Percentiles rank a stretch among this genome's conserved stretches.
These are phyloP conservation scores for Pseudachorutes palmiensis DNA, from an alignment of 1,140 invertebrate genomes.

Conservation along the genomic window DNA sequence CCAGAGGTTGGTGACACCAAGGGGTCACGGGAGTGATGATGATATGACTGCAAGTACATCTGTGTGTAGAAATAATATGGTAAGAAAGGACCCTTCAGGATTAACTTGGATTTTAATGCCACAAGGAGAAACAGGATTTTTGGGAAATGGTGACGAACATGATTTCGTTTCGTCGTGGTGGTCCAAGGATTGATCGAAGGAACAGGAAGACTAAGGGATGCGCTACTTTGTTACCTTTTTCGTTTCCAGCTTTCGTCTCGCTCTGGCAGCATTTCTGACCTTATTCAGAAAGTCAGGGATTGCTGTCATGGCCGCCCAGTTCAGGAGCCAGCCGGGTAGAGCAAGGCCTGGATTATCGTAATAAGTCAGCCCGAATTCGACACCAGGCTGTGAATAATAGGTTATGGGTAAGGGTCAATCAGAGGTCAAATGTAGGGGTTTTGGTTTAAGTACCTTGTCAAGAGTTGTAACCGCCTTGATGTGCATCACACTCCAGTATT, in stretches of 20 bases:
- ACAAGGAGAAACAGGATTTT: no score
- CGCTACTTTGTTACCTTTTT: constrained; percentile 5
- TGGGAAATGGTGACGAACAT: no score
- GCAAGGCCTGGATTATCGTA: constrained; percentile 75
- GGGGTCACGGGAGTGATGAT: background rate
- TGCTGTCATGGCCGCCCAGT: constrained; percentile 54
- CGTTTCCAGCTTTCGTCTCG: constrained; percentile 4
- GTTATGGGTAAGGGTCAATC: background rate
- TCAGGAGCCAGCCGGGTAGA: constrained; percentile 54
- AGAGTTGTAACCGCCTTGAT: constrained; percentile 59
- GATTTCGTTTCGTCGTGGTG: no score
- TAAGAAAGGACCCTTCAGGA: background rate
- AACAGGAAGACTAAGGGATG: background rate
- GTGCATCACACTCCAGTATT: constrained; percentile 81
- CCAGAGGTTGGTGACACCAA: background rate
- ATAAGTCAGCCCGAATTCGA: constrained; percentile 77
- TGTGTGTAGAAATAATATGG: background rate
- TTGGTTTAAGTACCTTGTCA: constrained; percentile 47
- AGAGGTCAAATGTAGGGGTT: constrained; percentile 22
- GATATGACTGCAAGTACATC: background rate
- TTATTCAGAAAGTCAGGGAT: constrained; percentile 47
- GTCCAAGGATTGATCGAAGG: background rate
- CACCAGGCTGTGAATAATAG: constrained; percentile 46
- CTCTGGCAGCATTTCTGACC: constrained; percentile 46
- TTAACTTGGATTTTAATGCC: background rate